phyloP scores from a whole-genome alignment of 2,888 invertebrate genomes.

The Globia sparganii region DNA sequence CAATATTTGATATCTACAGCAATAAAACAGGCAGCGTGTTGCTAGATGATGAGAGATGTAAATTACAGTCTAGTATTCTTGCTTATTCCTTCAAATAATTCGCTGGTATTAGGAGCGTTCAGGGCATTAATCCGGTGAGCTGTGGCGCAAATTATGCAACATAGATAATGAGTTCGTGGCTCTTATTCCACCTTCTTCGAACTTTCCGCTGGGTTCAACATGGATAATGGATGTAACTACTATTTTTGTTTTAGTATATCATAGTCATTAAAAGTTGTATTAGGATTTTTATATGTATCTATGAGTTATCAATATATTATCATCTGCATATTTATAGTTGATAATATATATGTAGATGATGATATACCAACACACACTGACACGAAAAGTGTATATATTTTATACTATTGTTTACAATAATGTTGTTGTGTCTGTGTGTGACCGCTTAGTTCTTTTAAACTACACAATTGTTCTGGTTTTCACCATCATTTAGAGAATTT shows the following conservation, averaged over 20 bases:
- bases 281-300: too few species aligned
- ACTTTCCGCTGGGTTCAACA: conserved; percentile 32
- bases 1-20: not conserved
- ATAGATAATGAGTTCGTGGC: conserved; percentile 60
- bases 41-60: conserved; percentile 31
- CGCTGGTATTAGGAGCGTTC: conserved; percentile 47
- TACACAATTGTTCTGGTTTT: too few species aligned
- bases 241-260: conserved; percentile 5
- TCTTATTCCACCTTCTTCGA: conserved; percentile 57
- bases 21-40: conserved; percentile 12
- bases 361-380: too few species aligned
- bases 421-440: too few species aligned
- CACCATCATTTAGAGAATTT: too few species aligned
- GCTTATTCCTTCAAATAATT: conserved; percentile 56
- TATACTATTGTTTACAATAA: too few species aligned
- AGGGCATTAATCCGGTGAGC: conserved; percentile 52
- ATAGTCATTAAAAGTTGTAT: conserved; percentile 1
- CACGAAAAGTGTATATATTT: too few species aligned
- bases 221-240: conserved; percentile 17
- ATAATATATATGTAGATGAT: not conserved
- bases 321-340: not conserved
- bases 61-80: conserved; percentile 40
- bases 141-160: conserved; percentile 64
- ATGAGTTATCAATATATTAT: not conserved
- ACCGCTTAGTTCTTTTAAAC: too few species aligned